Base-by-base conservation (phyloP, 2,797 vertebrate species). In the Vireo griseus region DNA sequence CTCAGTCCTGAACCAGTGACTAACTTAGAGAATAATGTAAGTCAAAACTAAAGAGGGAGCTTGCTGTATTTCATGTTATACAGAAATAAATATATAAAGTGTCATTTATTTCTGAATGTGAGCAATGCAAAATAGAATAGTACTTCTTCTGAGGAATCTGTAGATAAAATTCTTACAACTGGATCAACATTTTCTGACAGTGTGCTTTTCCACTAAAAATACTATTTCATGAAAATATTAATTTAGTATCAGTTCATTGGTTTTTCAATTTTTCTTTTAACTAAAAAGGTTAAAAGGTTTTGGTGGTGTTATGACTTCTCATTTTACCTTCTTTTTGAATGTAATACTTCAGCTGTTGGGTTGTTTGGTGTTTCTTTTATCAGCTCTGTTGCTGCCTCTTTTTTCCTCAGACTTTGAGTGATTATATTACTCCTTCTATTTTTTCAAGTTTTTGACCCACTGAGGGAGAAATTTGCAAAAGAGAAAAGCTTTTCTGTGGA, bases 251-350 rank as follows among this genome's bases (percentile, higher is more conserved):
- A 37, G 48, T 55, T 91, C 37, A 59, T 57, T 63, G 22, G 1
- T 55, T 90, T 92, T 90, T 74, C 65, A 83, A 0, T 80, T 90
- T 77, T 88, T 74, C 61, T 67, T 77, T 72, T 50, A 94, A 67
- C 21, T 91, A 33, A 71, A 93, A 87, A 96, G 48, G 48, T 80
- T 80, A 48, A 79, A 82, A 77, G 31, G 72, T 67, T 88, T 91
- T 74, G 57, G 8, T 83, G 20, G 9, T 52, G 14, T 68, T 63
- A n/a, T 1, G 24, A 9, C 51, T n/a, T 74, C 79, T 73, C 13
- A 29, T 83, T 62, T 88, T 50, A 67, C 48, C 5, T 4, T 82
- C 45, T 54, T 74, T 71, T 58, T 29, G 1, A 63, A 73, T 74
- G 25, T 25, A 51, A 24, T 89, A 66, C 35, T 87, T 81, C 5